Evolutionary conservation across 2,888 invertebrate species (phyloP).

Genomic region (Peribatodes rhomboidaria): DNA sequence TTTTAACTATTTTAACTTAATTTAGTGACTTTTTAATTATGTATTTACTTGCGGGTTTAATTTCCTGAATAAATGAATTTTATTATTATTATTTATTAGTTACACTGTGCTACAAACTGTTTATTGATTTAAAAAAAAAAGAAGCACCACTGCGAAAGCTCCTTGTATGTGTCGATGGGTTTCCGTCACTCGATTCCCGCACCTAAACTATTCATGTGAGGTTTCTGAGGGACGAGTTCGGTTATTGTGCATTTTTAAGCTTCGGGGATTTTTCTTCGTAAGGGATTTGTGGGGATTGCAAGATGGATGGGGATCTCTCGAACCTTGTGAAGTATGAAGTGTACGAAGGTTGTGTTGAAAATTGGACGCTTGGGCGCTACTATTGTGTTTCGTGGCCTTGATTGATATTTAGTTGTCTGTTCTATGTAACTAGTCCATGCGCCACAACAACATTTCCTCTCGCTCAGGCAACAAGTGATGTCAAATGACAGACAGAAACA

Average conservation of each 20-base stretch:
- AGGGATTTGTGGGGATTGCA: slow-evolving; percentile 26
- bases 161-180: slow-evolving; percentile 24
- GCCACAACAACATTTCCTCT: too few species aligned
- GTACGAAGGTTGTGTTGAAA: slow-evolving; percentile 15
- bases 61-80: too few species aligned
- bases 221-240: slow-evolving; percentile 41
- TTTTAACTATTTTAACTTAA: too few species aligned
- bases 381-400: neutral
- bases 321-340: slow-evolving; percentile 22
- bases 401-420: too few species aligned
- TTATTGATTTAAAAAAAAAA: too few species aligned
- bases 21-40: too few species aligned
- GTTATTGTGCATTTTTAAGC: slow-evolving; percentile 45
- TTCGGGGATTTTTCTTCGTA: slow-evolving; percentile 17
- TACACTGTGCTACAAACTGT: too few species aligned
- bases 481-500: too few species aligned
- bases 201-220: slow-evolving; percentile 51
- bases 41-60: too few species aligned
- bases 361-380: neutral
- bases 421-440: too few species aligned
- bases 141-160: neutral
- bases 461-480: too few species aligned
- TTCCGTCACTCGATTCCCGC: slow-evolving; percentile 47
- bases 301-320: slow-evolving; percentile 27
- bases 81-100: too few species aligned